Base-by-base conservation (phyloP, 2,888 invertebrate species). In the Therioaphis trifolii region DNA sequence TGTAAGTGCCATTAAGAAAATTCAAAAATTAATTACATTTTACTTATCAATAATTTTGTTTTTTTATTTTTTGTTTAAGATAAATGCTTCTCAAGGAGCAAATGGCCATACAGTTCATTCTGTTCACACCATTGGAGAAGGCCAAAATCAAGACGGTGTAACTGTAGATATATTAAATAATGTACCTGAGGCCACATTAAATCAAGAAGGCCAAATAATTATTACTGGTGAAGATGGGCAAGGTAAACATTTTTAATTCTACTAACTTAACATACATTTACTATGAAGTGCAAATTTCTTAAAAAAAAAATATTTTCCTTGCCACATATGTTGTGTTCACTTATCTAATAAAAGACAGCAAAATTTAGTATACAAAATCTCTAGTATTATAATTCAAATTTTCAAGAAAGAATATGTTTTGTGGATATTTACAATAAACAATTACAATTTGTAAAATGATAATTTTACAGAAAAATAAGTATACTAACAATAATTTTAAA, bases 151-250 rank as follows among this genome's bases (percentile, higher is more conserved):
- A 87, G 89, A 89, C 74, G 87, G 88, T 84, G 92, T 94, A 71
- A 94, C 96, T 88, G 93, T 95, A 61, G 95, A 97, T 61, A 97
- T 97, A 89, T 91, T 97, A 87, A 94, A 94, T 89, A 93, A 93
- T 24, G 93, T 95, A 49, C 94, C 96, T n/a, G 96, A 96, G 90
- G 96, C 96, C 86, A 94, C 96, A 84, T 91, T 96, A 87, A 95
- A 94, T 88, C 96, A 95, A 88, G 97, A 97, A 89, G 97, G 97
- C 12, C 97, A 97, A 90, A 93, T 98, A 88, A 96, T 97, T 87
- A 93, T 98, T 87, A 97, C 97, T 80, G 95, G 96, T 85, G 97
- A 97, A 90, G 96, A 97, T 89, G 96, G 96, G 84, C 96, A 96
- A 90, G 95, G 95, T 95, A 90, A 89, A 88, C 86, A 84, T 85